Conservation (phyloP, 2,113 vertebrate genomes). For the Sarotherodon lohbergeri region DNA sequence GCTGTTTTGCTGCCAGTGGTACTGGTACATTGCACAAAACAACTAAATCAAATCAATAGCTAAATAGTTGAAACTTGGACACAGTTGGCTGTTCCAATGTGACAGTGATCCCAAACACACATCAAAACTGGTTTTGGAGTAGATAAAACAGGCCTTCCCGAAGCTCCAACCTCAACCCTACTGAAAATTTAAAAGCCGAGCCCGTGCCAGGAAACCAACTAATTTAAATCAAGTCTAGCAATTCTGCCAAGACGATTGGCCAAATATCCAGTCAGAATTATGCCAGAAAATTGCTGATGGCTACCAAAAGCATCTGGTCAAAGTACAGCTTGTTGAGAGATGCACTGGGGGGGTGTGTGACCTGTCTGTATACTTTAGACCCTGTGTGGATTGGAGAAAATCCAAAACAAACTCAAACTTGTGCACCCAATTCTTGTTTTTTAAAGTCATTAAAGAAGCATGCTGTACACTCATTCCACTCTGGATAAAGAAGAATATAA, state of each 20-base stretch:
- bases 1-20: neutral
- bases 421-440: neutral
- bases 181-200: neutral
- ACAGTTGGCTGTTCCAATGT: neutral
- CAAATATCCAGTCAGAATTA: neutral
- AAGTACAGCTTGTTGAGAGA: neutral
- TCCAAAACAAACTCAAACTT: neutral
- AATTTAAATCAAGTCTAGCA: neutral
- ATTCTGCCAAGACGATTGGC: neutral
- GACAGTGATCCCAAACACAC: neutral
- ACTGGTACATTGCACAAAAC: neutral
- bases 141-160: neutral
- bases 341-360: neutral
- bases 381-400: neutral
- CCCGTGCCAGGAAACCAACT: neutral
- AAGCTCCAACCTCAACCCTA: neutral
- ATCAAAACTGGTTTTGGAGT: neutral
- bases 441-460: neutral
- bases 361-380: neutral
- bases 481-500: neutral
- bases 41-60: neutral
- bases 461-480: neutral
- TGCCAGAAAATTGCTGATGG: neutral
- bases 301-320: neutral
- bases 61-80: neutral